Base-by-base conservation (phyloP, 2,797 vertebrate species). In the Anas georgica region DNA sequence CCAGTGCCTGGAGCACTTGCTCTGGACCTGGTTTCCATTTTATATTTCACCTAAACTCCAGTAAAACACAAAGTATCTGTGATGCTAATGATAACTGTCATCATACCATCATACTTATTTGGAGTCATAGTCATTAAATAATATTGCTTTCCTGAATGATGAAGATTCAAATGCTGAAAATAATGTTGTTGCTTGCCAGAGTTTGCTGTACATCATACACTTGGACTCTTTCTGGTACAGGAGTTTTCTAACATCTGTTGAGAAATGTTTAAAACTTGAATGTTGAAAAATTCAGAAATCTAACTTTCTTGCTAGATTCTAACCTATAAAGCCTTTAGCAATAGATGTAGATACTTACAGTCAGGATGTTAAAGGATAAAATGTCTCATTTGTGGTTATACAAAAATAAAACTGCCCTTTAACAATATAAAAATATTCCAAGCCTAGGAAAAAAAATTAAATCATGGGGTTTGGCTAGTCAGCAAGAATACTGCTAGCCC, bases 281-380 rank as follows among this genome's bases (percentile, higher is more conserved):
- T 7, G 23, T 90, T 62, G 69, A 81, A 67, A 90, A 79, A 72
- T 17, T 64, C 28, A 70, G 58, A 86, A 88, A 56, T 60, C 8
- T 76, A 10, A 35, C 9, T 10, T 50, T 76, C 63, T 68, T 73
- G 35, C 23, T 78, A 72, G 28, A 76, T 33, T 25, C 12, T 52
- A 39, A 78, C 3, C 22, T 35, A 17, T 5, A 4, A 87, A 54
- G 10, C 4, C 21, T 70, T 84, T 54, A 88, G 29, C 6, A 62
- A 43, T 10, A 12, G 37, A 35, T 56, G 8, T 17, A 77, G 35
- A 69, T 6, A 20, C 46, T 68, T 80, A 39, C 33, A 67, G 33
- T 59, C 58, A 67, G 60, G 48, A 91, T 68, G 8, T 28, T 37
- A 64, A 73, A 79, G 55, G 15, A 68, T 45, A 46, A 91, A 64